A percentile compares a stretch with the other conserved stretches of the same genome.
Evolutionary conservation across 2,113 vertebrate species (phyloP).

Genomic region (Catharus fuscescens): DNA sequence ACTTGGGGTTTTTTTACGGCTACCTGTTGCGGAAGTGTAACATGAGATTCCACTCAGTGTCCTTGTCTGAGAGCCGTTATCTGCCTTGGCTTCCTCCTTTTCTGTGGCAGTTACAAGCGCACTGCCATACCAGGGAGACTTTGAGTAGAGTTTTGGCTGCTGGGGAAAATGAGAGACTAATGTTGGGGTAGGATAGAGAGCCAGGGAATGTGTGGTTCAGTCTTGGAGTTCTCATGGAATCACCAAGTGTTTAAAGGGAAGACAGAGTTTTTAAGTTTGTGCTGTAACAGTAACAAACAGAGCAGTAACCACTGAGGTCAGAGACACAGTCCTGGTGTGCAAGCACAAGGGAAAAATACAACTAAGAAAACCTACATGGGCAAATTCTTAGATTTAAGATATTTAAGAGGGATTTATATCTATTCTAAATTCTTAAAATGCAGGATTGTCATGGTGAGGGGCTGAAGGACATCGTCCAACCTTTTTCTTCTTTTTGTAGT

Average conservation of each 20-base stretch:
- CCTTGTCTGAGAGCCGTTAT: background rate
- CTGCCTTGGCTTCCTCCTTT: background rate
- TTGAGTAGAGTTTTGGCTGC: background rate
- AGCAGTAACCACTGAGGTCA: background rate
- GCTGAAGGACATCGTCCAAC: background rate
- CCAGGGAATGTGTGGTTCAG: rapidly evolving
- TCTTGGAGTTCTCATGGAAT: background rate
- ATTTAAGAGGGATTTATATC: background rate
- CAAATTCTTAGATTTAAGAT: background rate
- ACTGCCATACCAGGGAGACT: rapidly evolving
- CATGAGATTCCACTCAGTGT: background rate
- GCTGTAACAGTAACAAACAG: background rate
- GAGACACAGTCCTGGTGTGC: rapidly evolving
- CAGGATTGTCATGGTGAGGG: too few relatives aligned
- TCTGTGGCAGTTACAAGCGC: rapidly evolving
- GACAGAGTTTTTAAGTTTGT: background rate
- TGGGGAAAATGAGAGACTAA: background rate
- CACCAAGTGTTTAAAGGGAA: background rate
- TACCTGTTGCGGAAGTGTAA: background rate
- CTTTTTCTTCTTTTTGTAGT: slow-evolving; percentile 34
- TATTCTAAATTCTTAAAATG: background rate
- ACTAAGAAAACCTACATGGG: rapidly evolving
- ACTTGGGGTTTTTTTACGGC: background rate
- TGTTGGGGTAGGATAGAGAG: rapidly evolving
- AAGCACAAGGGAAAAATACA: background rate